Base-by-base conservation (phyloP, 2,113 vertebrate species). In the Protobothrops mucrosquamatus region DNA sequence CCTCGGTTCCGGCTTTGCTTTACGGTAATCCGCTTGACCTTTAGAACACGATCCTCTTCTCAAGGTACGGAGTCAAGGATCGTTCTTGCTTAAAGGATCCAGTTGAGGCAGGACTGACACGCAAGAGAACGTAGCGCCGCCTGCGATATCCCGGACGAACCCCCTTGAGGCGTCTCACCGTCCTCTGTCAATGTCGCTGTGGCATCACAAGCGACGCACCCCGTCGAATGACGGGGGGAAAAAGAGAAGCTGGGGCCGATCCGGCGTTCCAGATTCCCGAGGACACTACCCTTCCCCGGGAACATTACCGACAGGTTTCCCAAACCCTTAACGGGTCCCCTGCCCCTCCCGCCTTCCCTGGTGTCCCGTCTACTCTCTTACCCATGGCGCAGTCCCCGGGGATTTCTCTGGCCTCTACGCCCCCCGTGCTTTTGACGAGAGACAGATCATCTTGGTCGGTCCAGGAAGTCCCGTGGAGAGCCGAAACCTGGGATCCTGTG, bases 381-480 rank as follows among this genome's bases (percentile, higher is more conserved):
- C 98, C 97, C 95, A 96, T 89, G 48, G 96, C 91, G 0, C 97
- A 90, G 6, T 96, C 96, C 87, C 97, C 96, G 4, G 97, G 87
- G 94, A 94, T 10, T 6, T 97, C 98, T 91, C 97, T 96, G 15
- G 97, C 98, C 3, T 98, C 97, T 0, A 97, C 95, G 89, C 96
- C 95, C 15, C 97, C 97, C 0, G 92, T 97, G 93, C 95, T 95
- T 86, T 97, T 97, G 29, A 96, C 95, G 89, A 97, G 96, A 23
- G 97, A 93, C 87, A 96, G 93, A 0, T 97, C 96, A 23, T 98
- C 98, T 0, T 97, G 97, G 95, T 97, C 97, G 92, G 95, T 94
- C 97, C 98, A 98, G 0, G 97, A 97, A 85, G 94, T 93, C 69
- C 98, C 97, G 15, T 97, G 96, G 0, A 97, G 97, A 89, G 97